Evolutionary conservation across 2,888 invertebrate species (phyloP), one percentile per base, ranked within the genome.

Genomic region (Dolichopus griseipennis): DNA sequence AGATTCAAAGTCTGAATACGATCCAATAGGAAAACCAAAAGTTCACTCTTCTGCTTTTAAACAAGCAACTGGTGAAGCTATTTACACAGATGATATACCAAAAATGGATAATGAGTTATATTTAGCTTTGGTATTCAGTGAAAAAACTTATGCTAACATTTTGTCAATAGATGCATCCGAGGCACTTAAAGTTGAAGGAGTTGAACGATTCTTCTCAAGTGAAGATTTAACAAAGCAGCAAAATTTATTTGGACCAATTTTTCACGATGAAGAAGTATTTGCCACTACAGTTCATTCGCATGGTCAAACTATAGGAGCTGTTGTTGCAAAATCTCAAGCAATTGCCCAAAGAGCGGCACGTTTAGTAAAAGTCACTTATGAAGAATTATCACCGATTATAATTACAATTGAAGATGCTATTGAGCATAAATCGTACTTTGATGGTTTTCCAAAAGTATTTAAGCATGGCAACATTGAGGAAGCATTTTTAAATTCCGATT

Each of bases 371-470:
- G 83, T 97, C 1, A 84, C 87, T 68, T 97, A 97, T 76, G 90
- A 94, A 80, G 91, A 94, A 66, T 76, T 93, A 22, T 79, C 86
- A 37, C 93, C 95, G 0, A 83, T 92, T 33, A 90, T 97, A 68
- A 80, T 94, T 6, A 91, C 94, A 0, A 95, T 97, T 69, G 92
- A 95, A 84, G 92, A 95, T 77, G 94, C 95, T 0, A 92, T 95
- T 68, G 84, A 85, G 75, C 83, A 88, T 10, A 84, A 89, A 43
- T 93, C 93, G 0, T 93, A 86, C 76, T 88, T 84, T 72, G 83
- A 85, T 21, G 83, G 84, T 66, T 85, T 79, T 68, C 88, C 89
- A 0, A 85, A 84, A 73, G 83, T 82, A 9, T 83, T 90, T 65
- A 79, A 76, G 63, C 85, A 83, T 74, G 92, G 95, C 0, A 86